Conservation (phyloP, 2,113 vertebrate species). For the Odontophorus gujanensis region DNA sequence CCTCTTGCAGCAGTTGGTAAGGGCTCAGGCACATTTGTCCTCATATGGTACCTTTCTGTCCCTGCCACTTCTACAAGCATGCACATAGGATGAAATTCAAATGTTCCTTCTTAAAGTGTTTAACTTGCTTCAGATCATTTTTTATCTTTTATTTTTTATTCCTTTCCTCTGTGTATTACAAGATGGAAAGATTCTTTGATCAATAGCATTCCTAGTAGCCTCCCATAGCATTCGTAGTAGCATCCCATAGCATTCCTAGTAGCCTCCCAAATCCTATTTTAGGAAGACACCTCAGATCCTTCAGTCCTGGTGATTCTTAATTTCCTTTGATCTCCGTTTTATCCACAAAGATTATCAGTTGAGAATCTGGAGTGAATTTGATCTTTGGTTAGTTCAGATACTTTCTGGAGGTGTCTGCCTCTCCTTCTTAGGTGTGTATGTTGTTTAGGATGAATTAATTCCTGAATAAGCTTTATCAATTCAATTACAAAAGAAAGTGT, state of each 20-base stretch:
- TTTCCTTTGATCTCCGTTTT: background rate
- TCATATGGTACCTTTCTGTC: background rate
- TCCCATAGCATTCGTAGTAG: too few species aligned
- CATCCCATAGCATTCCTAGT: background rate
- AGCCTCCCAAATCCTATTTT: background rate
- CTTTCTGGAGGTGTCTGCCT: constrained; percentile 9
- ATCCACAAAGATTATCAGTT: background rate
- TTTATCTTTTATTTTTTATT: background rate
- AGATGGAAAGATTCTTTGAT: background rate
- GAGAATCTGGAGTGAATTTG: background rate
- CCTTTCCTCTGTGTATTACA: background rate
- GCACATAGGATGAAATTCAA: background rate
- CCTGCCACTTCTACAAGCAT: background rate
- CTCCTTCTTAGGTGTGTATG: background rate
- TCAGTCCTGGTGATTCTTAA: background rate
- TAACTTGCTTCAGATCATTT: background rate
- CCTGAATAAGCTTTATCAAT: background rate
- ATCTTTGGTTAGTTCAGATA: background rate
- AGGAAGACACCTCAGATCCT: background rate
- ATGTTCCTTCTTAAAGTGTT: background rate
- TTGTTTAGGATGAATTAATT: constrained; percentile 19
- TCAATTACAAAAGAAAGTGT: background rate
- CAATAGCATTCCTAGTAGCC: background rate
- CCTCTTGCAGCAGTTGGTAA: background rate
- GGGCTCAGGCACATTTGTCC: accelerated